Base-by-base conservation (phyloP, 2,797 vertebrate species). In the Petrocephalus sullivani region DNA sequence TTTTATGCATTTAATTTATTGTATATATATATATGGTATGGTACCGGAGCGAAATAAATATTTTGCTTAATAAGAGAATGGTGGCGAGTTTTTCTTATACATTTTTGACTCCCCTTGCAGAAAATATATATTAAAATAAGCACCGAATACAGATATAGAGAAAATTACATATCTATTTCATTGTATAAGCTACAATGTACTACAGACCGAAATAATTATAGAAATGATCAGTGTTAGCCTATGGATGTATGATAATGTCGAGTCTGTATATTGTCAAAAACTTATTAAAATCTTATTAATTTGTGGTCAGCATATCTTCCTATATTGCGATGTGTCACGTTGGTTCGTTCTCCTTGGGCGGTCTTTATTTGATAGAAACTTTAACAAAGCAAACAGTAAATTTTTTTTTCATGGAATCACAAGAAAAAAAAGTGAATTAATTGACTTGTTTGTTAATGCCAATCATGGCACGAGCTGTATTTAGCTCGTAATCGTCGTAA, bases 11-110 rank as follows among this genome's bases (percentile, higher is more conserved):
- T 92, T 93, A 92, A 91, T 90, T 90, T 87, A 5, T 88, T 92
- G 89, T 93, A 90, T 41, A 86, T 4, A 87, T 89, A 87, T 86
- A 64, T 90, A 71, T 91, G 88, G 90, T 49, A 93, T 90, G 92
- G 89, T 16, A 54, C 88, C 91, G 91, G 89, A 93, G 90, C 92
- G 91, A 90, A 95, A 93, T 91, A 91, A 91, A 93, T 94, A 93
- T 95, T 95, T 96, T 95, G 94, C 94, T 91, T 93, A 94, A 92
- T 87, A 86, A 87, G 49, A 71, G 28, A 87, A 57, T 41, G 85
- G 33, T 87, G 51, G 7, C 71, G 81, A 67, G 83, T 89, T 87
- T 87, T 89, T 58, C 64, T 75, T 33, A 85, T 67, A 21, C 9
- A 16, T 49, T 83, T 78, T 33, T 58, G 23, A 41, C 19, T 64